Evolutionary conservation across 2,113 vertebrate species (phyloP), one percentile per base, ranked within the genome.

Genomic region (Colaptes auratus): DNA sequence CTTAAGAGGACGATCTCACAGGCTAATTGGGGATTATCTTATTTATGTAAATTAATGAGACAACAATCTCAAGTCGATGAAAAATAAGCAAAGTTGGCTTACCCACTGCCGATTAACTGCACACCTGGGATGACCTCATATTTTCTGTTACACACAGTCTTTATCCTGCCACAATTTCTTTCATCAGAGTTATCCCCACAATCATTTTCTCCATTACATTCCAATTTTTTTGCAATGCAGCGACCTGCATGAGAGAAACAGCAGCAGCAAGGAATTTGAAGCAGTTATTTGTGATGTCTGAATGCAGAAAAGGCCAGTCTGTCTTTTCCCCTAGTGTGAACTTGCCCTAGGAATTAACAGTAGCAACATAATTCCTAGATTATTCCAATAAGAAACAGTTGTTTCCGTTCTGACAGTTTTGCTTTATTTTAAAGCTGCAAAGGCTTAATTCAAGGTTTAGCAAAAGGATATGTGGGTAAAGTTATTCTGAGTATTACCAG

Each of bases 171-270:
- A 65, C 99, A 99, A 60, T 97, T 69, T 59, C 93, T 98, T 98
- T 99, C 99, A 39, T 99, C 99, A 3, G 99, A 99, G 82, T 98
- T 98, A 89, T 99, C 99, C 19, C 98, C 98, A 59, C 99, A 99
- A 96, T 99, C 99, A 46, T 99, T 98, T 96, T 99, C 99, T 35
- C 94, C 97, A 96, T 99, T 99, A 83, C 99, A 99, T 46, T 97
- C 95, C 59, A 99, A 90, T 5, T 95, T 97, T 5, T 90, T 94
- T 79, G 98, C 95, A 92, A 99, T 98, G 92, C 99, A 99, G 72
- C 98, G 98, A 33, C 99, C 99, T 99, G 96, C 50, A 65, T 21
- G 55, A 64, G 35, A 94, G 58, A 78, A 93, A 92, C 52, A 93
- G 24, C 20, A 76, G n/a, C 15, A 64, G 31, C 8, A 59, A 72